Evolutionary conservation across 2,113 vertebrate species (phyloP).

Genomic region (Oceanites oceanicus): DNA sequence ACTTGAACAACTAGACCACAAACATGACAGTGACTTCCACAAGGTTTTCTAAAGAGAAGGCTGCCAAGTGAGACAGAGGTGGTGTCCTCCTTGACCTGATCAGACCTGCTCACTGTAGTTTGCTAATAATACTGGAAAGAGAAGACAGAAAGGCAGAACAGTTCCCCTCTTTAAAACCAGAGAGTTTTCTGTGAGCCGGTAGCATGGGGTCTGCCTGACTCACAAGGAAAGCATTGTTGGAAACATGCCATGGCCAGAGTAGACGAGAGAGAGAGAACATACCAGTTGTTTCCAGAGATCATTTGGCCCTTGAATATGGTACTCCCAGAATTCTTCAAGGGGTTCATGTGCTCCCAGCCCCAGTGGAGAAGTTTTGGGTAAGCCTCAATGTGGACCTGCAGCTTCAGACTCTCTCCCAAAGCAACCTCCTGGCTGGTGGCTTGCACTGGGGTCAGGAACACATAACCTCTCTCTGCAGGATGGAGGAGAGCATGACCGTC

Average conservation of each 20-base stretch:
- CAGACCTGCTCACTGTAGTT: neutral
- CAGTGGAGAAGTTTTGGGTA: conserved; percentile 80
- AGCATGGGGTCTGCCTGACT: neutral
- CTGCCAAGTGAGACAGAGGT: neutral
- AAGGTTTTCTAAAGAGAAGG: neutral
- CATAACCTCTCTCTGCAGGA: conserved; percentile 82
- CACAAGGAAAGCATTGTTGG: neutral
- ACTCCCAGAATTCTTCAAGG: neutral
- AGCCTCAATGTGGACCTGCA: conserved; percentile 82
- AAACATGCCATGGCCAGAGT: neutral
- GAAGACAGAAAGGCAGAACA: neutral
- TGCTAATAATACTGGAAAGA: neutral
- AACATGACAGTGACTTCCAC: neutral
- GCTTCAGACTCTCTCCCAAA: conserved; percentile 77
- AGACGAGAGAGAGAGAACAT: neutral
- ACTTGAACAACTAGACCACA: neutral
- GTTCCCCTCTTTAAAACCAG: neutral
- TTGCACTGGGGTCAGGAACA: conserved; percentile 77
- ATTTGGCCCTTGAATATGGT: neutral
- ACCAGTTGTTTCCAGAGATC: conserved; percentile 39
- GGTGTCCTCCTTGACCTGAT: neutral
- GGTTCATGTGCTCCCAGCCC: conserved; percentile 74
- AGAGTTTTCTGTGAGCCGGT: neutral
- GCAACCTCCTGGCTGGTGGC: conserved; percentile 73
- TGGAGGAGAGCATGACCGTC: neutral